Evolutionary conservation across 2,888 invertebrate species (phyloP), one percentile per base, ranked within the genome.

Genomic region (Acanthacorydalis orientalis): DNA sequence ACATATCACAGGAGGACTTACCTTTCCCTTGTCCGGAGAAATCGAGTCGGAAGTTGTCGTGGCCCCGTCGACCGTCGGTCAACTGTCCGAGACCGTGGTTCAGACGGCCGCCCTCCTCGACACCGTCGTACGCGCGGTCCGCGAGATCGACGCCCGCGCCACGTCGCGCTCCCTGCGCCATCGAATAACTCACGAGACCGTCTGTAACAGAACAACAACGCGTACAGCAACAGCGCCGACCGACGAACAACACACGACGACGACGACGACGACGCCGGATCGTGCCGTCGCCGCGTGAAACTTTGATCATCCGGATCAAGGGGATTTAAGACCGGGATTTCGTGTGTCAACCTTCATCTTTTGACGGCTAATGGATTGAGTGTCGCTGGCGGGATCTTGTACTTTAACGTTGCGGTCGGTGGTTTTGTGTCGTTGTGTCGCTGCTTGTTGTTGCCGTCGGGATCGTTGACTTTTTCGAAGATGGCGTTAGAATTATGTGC

Each of bases 91-190:
- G 66, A 12, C 88, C 88, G 46, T 78, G 77, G 51, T 73, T 73
- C 54, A 78, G 72, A 53, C 73, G 70, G 55, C 74, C 76, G 49
- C 68, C 69, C 57, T 77, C 75, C 56, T 78, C 77, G 49, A 68
- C 65, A 41, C 85, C 85, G 63, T 89, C 88, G 68, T 86, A 88
- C 23, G 78, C 83, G 54, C 75, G 73, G 68, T 89, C 88, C 49
- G 78, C 76, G 48, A 87, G 72, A 64, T 85, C 83, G 56, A 86
- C 72, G 59, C 83, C 84, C 51, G 78, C 72, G 47, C 81, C 74
- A 59, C 80, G 76, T 51, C 74, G 72, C 45, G 77, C 71, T 57
- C 84, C 83, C 64, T 82, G 80, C 31, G 83, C 82, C 72, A 83
- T 80, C 55, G 79, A 76, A 67, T 90, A 90, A 53, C 83, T 80